These are phyloP conservation scores for Crotalus tigris DNA, from an alignment of 2,113 vertebrate genomes.

Conservation along the genomic window DNA sequence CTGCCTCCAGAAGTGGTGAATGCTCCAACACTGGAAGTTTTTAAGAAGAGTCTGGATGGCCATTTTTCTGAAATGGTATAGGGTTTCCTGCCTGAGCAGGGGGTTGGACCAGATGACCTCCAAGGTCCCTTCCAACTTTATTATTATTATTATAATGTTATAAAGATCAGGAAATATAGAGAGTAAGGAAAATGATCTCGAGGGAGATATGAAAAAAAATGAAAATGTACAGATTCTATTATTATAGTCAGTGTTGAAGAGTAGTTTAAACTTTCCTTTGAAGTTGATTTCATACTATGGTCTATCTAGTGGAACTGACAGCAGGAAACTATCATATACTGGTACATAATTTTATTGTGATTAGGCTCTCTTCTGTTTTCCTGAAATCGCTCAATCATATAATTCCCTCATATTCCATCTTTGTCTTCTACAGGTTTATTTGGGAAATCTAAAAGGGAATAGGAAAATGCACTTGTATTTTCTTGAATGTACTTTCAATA, in stretches of 20 bases:
- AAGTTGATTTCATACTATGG: background rate
- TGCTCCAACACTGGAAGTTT: no score
- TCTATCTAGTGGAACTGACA: background rate
- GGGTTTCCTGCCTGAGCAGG: no score
- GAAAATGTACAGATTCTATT: background rate
- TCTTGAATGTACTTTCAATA: background rate
- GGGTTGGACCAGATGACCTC: no score
- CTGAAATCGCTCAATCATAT: background rate
- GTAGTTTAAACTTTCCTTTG: background rate
- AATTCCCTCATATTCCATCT: background rate
- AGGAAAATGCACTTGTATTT: background rate
- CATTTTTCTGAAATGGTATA: no score
- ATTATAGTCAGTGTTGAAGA: background rate
- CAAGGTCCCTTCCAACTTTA: no score
- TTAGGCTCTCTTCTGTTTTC: background rate
- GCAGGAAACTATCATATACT: background rate
- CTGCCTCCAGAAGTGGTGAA: no score
- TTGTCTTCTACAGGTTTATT: background rate
- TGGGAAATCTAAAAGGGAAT: background rate
- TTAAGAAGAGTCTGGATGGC: no score
- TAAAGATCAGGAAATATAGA: background rate
- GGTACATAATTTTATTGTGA: background rate
- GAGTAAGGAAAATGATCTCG: background rate
- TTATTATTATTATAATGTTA: background rate
- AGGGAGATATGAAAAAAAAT: background rate